Base-by-base conservation (phyloP, 2,113 vertebrate species). In the Eolophus roseicapilla region DNA sequence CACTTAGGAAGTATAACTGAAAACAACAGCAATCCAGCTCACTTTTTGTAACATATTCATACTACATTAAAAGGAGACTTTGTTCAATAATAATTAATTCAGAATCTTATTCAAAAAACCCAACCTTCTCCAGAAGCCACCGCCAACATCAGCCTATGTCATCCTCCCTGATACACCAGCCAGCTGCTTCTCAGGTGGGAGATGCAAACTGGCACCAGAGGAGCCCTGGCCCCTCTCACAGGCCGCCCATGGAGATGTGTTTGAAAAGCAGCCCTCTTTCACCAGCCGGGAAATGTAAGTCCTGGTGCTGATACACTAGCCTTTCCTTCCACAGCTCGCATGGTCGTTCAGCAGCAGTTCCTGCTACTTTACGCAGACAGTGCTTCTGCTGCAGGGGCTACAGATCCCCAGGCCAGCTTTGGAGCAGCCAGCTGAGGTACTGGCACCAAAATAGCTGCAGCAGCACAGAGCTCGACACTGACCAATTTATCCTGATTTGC, bases 261-360 rank as follows among this genome's bases (percentile, higher is more conserved):
- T 25, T 2, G 35, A 10, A 24, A 8, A 0, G 49, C 15, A 55
- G 33, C 52, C 21, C 3, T 10, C 19, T 4, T 25, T 3, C 50
- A 43, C 21, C 29, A 3, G 47, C 59, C 1, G 33, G 27, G 29
- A 46, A 39, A 28, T 0, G 0, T 2, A 11, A 49, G 12, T 18
- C 59, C 25, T 0, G 0, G 13, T 12, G 39, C 35, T 15, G 20
- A 1, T 5, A 28, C 4, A 41, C 3, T 50, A 3, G 37, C 46
- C 52, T 3, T 6, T 0, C 27, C 67, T 31, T 19, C 29, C 75
- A 5, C 52, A 16, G 67, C 35, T 13, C 3, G 0, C 0, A 0
- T 1, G 57, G 62, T 0, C 0, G 0, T 2, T 39, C 5, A 0
- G 5, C 24, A 10, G 35, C n/a, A 17, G 35, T 4, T 39, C 33